Evolutionary conservation across 92 coral and sea anemone genomes (phyloP), one percentile per base, ranked within the genome.

Genomic region (Epizoanthus ramosus): DNA sequence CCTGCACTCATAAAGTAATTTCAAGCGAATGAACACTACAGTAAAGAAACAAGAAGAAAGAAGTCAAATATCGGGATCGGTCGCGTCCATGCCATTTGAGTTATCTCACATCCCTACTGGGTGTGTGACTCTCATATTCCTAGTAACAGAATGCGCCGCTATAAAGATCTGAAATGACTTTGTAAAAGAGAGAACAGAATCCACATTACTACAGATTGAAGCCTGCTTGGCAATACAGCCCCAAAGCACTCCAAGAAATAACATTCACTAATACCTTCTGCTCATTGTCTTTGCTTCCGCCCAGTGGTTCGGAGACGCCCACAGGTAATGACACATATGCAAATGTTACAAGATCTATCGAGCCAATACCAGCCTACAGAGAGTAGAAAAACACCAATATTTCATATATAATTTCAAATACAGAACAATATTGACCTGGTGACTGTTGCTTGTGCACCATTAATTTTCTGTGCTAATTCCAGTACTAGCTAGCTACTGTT

Each of bases 251-350:
- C 53, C 53, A 47, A 47, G 52, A 6, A 47, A 50, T 13, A 63
- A 21, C 8, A 63, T 21, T 28, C 5, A 8, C 17, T 8, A 13
- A 37, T 72, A 77, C 82, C 82, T 60, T 9, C 61, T 37, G 61
- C 12, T 77, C 71, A 7, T 61, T 61, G 82, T 77, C 63, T 22
- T 61, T 16, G 70, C 63, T 35, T 41, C 82, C 82, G 13, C 45
- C 24, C 4, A 56, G 16, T 9, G 82, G 82, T 41, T 77, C 82
- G 53, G 65, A 19, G 18, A 77, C 22, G 43, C 71, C 82, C 13
- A 9, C 58, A 22, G 82, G 82, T 25, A 61, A 60, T 5, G 19
- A 14, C 21, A 77, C 82, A 18, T 41, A 15, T 12, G 71, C 82
- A 1, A 41, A 15, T 1, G 82, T 77, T 23, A 61, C 82, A 3